Percentiles rank a stretch among this genome's conserved stretches.
Conservation (phyloP, 2,888 invertebrate genomes). For the Diarsia dahlii region DNA sequence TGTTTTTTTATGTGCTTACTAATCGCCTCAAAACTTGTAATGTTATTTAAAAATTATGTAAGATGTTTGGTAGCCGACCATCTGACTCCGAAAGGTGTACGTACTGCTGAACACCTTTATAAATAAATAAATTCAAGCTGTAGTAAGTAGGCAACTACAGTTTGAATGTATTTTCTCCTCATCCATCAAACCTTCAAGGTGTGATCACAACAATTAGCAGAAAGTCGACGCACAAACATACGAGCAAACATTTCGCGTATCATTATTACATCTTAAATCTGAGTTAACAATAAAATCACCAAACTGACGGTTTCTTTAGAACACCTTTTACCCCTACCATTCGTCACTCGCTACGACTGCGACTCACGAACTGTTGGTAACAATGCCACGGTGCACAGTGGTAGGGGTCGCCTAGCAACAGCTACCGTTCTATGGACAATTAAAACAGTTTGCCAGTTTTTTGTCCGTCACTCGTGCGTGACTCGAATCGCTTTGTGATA, state of each 20-base stretch:
- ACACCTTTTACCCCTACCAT: slow-evolving; percentile 58
- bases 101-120: slow-evolving; percentile 2
- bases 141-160: slow-evolving; percentile 3
- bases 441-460: slow-evolving; percentile 67
- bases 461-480: slow-evolving; percentile 68
- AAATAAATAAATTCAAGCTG: background rate
- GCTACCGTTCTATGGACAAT: slow-evolving; percentile 63
- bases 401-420: slow-evolving; percentile 66
- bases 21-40: slow-evolving; percentile 15
- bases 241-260: slow-evolving; percentile 20
- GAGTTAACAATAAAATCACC: slow-evolving; percentile 31
- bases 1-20: background rate
- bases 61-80: background rate
- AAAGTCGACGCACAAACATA: slow-evolving; percentile 17
- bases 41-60: slow-evolving; percentile 9
- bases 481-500: slow-evolving; percentile 63
- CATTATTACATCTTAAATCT: slow-evolving; percentile 44
- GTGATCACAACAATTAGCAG: slow-evolving; percentile 55
- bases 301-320: slow-evolving; percentile 29
- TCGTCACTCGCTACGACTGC: slow-evolving; percentile 2
- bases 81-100: slow-evolving; percentile 36
- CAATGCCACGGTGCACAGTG: slow-evolving; percentile 10
- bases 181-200: slow-evolving; percentile 53
- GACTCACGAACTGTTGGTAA: slow-evolving; percentile 19
- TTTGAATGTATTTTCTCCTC: slow-evolving; percentile 15